Conservation (phyloP, 2,797 vertebrate species). For the Ataeniobius toweri region DNA sequence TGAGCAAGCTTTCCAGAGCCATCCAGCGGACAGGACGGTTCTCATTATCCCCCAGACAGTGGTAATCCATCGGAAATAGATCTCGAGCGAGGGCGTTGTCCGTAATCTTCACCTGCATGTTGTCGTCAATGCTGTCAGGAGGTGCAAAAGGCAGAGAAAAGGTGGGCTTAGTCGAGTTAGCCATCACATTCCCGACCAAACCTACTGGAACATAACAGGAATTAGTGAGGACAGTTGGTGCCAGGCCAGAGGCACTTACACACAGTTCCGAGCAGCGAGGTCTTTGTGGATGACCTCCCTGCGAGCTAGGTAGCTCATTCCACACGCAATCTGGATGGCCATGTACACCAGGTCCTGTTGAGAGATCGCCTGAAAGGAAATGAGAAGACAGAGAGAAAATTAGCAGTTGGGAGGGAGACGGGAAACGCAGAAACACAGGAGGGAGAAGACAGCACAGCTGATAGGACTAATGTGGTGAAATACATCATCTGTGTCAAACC, state of each 20-base stretch:
- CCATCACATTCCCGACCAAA: slow-evolving; percentile 28
- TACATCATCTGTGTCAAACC: slow-evolving; percentile 26
- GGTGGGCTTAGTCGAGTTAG: slow-evolving; percentile 3
- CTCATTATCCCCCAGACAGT: slow-evolving; percentile 98
- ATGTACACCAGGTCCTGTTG: slow-evolving; percentile 98
- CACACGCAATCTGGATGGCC: slow-evolving; percentile 98
- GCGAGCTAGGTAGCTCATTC: slow-evolving; percentile 97
- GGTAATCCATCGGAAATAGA: slow-evolving; percentile 99
- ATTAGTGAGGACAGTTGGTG: slow-evolving; percentile 1
- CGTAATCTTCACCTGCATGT: slow-evolving; percentile 98
- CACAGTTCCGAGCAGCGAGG: slow-evolving; percentile 96
- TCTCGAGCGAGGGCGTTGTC: slow-evolving; percentile 96
- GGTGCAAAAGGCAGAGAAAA: neutral
- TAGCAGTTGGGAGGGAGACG: slow-evolving; percentile 14
- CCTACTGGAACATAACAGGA: slow-evolving; percentile 15
- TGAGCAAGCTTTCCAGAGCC: slow-evolving; percentile 96
- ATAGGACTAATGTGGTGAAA: slow-evolving; percentile 19
- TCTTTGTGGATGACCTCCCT: slow-evolving; percentile 99
- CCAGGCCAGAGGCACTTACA: slow-evolving; percentile 84
- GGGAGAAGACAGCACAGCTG: neutral
- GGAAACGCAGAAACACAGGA: slow-evolving; percentile 22
- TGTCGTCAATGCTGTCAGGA: slow-evolving; percentile 90
- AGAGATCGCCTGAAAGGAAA: slow-evolving; percentile 89
- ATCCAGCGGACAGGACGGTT: slow-evolving; percentile 98
- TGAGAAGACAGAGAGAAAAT: slow-evolving; percentile 11